Percentiles rank a stretch among this genome's conserved stretches.
Conservation (phyloP, 2,113 vertebrate species). For the Siniperca knerii region DNA sequence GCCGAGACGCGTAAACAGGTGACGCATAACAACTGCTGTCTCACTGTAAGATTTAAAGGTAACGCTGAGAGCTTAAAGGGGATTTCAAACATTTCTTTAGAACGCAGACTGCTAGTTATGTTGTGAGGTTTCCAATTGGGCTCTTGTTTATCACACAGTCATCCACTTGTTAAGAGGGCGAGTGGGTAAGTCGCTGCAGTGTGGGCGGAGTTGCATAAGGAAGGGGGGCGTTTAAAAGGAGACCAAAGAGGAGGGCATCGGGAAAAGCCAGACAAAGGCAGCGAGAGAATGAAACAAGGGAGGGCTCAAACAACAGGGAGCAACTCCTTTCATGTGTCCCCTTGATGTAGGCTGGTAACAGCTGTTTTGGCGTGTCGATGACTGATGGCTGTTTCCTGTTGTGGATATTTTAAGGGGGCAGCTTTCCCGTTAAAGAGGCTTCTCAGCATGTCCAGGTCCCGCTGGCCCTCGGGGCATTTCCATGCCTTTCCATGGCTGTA, state of each 20-base stretch:
- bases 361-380: slow-evolving; percentile 88
- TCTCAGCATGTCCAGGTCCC: slow-evolving; percentile 76
- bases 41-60: slow-evolving; percentile 50
- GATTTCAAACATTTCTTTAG: slow-evolving; percentile 51
- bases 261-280: slow-evolving; percentile 76
- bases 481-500: slow-evolving; percentile 71
- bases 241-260: slow-evolving; percentile 73
- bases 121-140: slow-evolving; percentile 49
- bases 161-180: slow-evolving; percentile 67
- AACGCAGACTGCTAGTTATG: slow-evolving; percentile 40
- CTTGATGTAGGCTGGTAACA: slow-evolving; percentile 91
- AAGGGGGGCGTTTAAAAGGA: slow-evolving; percentile 66
- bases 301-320: slow-evolving; percentile 83
- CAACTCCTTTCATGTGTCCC: slow-evolving; percentile 83
- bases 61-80: slow-evolving; percentile 26
- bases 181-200: slow-evolving; percentile 62
- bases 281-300: slow-evolving; percentile 83
- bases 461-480: slow-evolving; percentile 78
- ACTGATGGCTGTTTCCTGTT: slow-evolving; percentile 92
- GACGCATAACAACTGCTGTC: slow-evolving; percentile 60
- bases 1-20: slow-evolving; percentile 72
- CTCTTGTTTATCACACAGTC: slow-evolving; percentile 65
- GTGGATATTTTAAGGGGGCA: slow-evolving; percentile 87
- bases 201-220: slow-evolving; percentile 73
- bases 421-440: slow-evolving; percentile 85